Base-by-base conservation (phyloP, 2,888 invertebrate species). In the Eupithecia vulgata region DNA sequence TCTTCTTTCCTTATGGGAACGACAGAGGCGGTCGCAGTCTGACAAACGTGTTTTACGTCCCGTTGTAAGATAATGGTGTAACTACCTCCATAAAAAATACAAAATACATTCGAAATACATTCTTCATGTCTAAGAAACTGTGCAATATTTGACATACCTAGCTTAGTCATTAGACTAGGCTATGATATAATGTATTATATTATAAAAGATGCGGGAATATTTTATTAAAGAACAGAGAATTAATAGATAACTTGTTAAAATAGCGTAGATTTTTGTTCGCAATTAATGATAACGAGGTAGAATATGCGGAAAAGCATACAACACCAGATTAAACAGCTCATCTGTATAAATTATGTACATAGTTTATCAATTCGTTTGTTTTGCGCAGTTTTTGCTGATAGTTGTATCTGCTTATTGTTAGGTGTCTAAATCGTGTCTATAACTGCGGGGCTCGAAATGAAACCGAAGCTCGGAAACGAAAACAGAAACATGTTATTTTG, bases 251-350 rank as follows among this genome's bases (percentile, higher is more conserved):
- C 66, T 74, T 57, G 73, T 78, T 76, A 76, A 70, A 77, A 72
- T 72, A 40, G 71, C 79, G 79, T 78, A 75, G 68, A 75, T 74
- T 74, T 75, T 78, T 69, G 74, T 79, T 78, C 80, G 81, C 81
- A 81, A 79, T 80, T 74, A 77, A 77, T 79, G 84, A 83, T 84
- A 84, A 81, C 77, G 76, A 70, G 42, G 52, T 21, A 73, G 74
- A 83, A 81, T 80, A 85, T 84, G 85, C 85, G 85, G 83, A 84
- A 84, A 79, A 81, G 70, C 79, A 78, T 72, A 78, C 73, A 69
- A 74, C 69, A 73, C 73, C 72, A 73, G 76, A 80, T 74, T 79
- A 80, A 80, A 84, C 78, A 80, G 67, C 64, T 72, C 45, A 70
- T 75, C 72, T 65, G 7, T 67, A 61, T 57, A 66, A 67, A 57